Conservation (phyloP, 2,113 vertebrate genomes). For the Plotosus lineatus region DNA sequence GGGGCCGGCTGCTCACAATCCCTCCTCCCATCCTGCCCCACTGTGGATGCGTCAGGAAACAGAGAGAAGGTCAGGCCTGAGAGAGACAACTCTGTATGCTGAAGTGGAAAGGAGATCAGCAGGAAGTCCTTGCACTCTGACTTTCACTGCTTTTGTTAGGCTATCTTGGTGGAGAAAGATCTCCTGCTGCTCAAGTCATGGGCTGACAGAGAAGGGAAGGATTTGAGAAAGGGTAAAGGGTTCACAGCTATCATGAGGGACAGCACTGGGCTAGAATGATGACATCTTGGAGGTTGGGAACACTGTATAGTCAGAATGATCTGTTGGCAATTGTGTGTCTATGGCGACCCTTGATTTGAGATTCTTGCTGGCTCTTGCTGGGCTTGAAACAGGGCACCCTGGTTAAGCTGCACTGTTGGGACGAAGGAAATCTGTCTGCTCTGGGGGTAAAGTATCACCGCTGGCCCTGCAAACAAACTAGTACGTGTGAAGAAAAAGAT, state of each 20-base stretch:
- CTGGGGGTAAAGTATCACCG: not conserved
- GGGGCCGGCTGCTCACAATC: not conserved
- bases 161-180: constrained; percentile 29
- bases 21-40: constrained; percentile 8
- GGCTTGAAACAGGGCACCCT: not conserved
- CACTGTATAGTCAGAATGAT: not conserved
- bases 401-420: not conserved
- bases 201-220: constrained; percentile 21
- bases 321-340: not conserved
- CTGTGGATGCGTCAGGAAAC: constrained; percentile 18
- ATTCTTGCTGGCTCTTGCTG: not conserved
- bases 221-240: constrained; percentile 23
- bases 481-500: not conserved
- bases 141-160: constrained; percentile 33
- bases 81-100: constrained; percentile 45
- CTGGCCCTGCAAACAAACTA: not conserved
- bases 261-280: constrained; percentile 27
- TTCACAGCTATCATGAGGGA: constrained; percentile 29
- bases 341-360: not conserved
- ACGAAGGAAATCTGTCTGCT: not conserved
- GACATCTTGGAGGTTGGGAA: constrained; percentile 18
- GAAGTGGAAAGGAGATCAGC: constrained; percentile 35
- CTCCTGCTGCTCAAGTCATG: constrained; percentile 31
- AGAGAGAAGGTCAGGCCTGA: not conserved
- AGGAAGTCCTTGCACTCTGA: constrained; percentile 7